Evolutionary conservation across 35 echinoderm and acorn worm genomes (phyloP).

Genomic region (Stichopus chloronotus): DNA sequence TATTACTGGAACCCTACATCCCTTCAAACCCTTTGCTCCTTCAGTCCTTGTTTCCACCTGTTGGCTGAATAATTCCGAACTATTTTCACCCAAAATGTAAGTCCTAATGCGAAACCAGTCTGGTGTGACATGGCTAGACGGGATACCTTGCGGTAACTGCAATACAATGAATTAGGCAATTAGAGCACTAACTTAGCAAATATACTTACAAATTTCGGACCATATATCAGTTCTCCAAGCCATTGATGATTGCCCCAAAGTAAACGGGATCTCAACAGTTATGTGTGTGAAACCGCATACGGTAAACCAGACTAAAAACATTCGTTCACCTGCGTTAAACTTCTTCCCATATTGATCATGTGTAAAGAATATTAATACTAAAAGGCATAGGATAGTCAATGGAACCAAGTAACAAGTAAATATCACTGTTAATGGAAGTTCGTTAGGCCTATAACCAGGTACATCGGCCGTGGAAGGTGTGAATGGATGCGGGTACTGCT

Average conservation of each 20-base stretch:
- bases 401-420: slow-evolving; percentile 47
- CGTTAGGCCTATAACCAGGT: slow-evolving; percentile 41
- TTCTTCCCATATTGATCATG: slow-evolving; percentile 44
- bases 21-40: too few relatives aligned
- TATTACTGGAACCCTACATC: too few relatives aligned
- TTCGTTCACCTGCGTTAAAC: neutral
- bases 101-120: too few relatives aligned
- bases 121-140: too few relatives aligned
- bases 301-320: slow-evolving; percentile 44
- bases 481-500: slow-evolving; percentile 32
- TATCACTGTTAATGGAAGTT: slow-evolving; percentile 6
- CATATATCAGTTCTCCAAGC: slow-evolving; percentile 53
- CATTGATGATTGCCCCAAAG: slow-evolving; percentile 36
- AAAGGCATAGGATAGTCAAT: neutral
- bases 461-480: slow-evolving; percentile 37
- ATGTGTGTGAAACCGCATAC: slow-evolving; percentile 59
- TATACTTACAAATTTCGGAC: slow-evolving; percentile 56
- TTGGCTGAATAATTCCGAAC: too few relatives aligned
- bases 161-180: neutral
- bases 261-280: slow-evolving; percentile 55
- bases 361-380: neutral
- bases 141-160: too few relatives aligned
- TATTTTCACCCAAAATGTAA: too few relatives aligned
- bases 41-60: too few relatives aligned
- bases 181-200: neutral